A percentile compares a stretch with the other conserved stretches of the same genome.
phyloP scores from a whole-genome alignment of 1,140 invertebrate genomes.

The Drosophila sechellia region DNA sequence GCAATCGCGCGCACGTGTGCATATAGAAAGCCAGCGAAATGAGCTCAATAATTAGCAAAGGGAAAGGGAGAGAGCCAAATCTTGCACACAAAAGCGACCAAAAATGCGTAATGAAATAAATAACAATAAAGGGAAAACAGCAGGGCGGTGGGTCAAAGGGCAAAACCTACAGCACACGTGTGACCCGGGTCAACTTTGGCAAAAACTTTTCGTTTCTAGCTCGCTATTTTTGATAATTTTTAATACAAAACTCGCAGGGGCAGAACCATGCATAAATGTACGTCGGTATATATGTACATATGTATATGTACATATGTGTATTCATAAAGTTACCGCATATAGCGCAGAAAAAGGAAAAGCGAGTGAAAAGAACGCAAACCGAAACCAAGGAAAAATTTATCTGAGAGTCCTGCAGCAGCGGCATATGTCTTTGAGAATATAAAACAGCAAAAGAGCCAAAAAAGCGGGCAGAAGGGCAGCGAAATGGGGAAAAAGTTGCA shows the following conservation, averaged over 20 bases:
- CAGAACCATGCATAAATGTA: constrained; percentile 16
- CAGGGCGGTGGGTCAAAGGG: background rate
- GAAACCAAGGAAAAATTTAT: constrained; percentile 23
- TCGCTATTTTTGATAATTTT: constrained; percentile 57
- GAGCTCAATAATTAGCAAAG: constrained; percentile 66
- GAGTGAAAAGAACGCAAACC: background rate
- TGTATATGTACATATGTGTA: constrained; percentile 2
- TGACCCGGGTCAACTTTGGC: constrained; percentile 27
- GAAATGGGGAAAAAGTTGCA: constrained; percentile 24
- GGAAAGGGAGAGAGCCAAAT: constrained; percentile 26
- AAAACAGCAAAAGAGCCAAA: constrained; percentile 20
- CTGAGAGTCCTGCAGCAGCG: constrained; percentile 21
- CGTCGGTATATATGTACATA: background rate
- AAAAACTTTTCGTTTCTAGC: constrained; percentile 46
- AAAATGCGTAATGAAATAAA: constrained; percentile 60
- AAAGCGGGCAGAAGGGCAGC: background rate
- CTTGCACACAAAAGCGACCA: constrained; percentile 33
- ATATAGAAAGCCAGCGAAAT: constrained; percentile 59
- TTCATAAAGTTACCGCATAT: constrained; percentile 29
- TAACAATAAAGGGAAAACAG: constrained; percentile 42
- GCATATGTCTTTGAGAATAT: constrained; percentile 57
- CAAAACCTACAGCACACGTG: constrained; percentile 34
- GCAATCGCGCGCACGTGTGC: constrained; percentile 19
- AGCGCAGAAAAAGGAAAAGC: background rate
- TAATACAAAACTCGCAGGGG: constrained; percentile 54